Conservation (phyloP, 2,888 invertebrate genomes). For the Coenonympha glycerion region DNA sequence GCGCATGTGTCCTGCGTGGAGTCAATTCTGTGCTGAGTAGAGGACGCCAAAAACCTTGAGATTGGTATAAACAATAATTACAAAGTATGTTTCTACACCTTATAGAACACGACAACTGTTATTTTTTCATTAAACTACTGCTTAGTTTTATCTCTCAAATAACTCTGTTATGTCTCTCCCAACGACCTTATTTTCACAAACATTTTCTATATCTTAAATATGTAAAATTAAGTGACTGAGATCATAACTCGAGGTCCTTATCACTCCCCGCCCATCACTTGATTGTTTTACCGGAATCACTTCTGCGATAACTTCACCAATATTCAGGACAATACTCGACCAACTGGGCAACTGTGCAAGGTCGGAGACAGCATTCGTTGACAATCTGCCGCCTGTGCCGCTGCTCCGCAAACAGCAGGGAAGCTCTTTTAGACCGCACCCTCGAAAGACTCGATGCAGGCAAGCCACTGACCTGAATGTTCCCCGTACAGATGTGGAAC, state of each 20-base stretch:
- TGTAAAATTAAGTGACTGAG: conserved; percentile 23
- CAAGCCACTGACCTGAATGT: conserved; percentile 38
- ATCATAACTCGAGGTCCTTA: conserved; percentile 26
- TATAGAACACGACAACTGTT: too few species aligned
- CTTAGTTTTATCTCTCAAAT: too few species aligned
- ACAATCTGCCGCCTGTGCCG: conserved; percentile 48
- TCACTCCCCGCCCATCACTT: not conserved
- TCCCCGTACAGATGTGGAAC: conserved; percentile 49
- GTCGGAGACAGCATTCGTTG: conserved; percentile 51
- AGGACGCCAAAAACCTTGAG: too few species aligned
- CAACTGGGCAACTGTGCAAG: conserved; percentile 55
- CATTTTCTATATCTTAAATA: not conserved
- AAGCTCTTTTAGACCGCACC: conserved; percentile 46
- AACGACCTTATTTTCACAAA: not conserved
- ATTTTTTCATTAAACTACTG: too few species aligned
- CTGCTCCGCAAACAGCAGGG: conserved; percentile 39
- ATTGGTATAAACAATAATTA: too few species aligned
- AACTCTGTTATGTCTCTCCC: not conserved
- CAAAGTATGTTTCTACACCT: too few species aligned
- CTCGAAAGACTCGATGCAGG: conserved; percentile 38
- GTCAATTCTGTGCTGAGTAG: too few species aligned
- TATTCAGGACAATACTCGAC: conserved; percentile 59
- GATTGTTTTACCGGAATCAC: not conserved
- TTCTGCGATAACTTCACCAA: conserved; percentile 43
- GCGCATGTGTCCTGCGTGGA: too few species aligned